Evolutionary conservation across 2,797 vertebrate genomes (phyloP).

Genomic region (Chelidonichthys spinosus): DNA sequence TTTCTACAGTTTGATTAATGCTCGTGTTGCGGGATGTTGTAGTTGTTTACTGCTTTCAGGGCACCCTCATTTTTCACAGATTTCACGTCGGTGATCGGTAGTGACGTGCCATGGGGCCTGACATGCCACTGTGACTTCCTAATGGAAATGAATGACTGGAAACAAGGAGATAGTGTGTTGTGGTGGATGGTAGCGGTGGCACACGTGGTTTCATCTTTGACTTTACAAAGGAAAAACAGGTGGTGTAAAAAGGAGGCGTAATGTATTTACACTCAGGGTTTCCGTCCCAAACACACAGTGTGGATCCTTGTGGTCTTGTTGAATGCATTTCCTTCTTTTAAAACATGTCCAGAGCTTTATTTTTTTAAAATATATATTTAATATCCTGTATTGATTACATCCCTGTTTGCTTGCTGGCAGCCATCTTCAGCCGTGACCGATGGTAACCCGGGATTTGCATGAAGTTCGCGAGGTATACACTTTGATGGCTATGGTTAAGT

Average conservation of each 20-base stretch:
- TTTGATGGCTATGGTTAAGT: too few relatives aligned
- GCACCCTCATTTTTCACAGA: background rate
- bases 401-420: background rate
- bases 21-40: background rate
- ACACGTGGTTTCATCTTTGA: background rate
- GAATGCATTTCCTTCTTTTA: background rate
- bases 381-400: background rate
- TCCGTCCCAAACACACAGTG: background rate
- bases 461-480: too few relatives aligned
- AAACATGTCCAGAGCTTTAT: too few relatives aligned
- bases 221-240: background rate
- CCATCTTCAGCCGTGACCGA: background rate
- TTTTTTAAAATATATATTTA: background rate
- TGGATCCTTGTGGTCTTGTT: background rate
- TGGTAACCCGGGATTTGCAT: too few relatives aligned
- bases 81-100: background rate
- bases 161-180: background rate
- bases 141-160: slow-evolving; percentile 2
- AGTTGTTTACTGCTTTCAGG: background rate
- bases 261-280: background rate
- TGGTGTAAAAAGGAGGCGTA: background rate
- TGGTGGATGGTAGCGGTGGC: background rate
- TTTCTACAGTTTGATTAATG: background rate
- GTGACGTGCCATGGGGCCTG: background rate
- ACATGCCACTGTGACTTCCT: background rate